Percentiles rank a stretch among this genome's conserved stretches.
Conservation (phyloP, 2,113 vertebrate genomes). For the Labeo catla region DNA sequence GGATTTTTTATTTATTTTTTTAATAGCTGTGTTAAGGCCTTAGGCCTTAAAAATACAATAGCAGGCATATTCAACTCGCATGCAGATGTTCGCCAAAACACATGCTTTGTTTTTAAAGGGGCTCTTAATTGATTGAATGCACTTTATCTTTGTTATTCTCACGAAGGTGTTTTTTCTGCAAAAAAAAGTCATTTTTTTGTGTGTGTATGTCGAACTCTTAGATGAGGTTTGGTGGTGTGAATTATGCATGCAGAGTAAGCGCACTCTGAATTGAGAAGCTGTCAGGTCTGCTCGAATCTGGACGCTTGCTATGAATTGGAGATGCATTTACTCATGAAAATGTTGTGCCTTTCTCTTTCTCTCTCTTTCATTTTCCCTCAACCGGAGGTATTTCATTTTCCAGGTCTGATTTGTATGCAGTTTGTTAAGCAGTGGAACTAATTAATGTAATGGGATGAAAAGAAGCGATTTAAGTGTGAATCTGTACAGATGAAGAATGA, state of each 20-base stretch:
- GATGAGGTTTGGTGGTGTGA: slow-evolving; percentile 32
- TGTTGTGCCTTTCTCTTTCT: slow-evolving; percentile 53
- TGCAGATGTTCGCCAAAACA: neutral
- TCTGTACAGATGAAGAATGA: slow-evolving; percentile 48
- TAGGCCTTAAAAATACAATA: neutral
- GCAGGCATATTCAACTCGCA: neutral
- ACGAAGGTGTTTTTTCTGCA: slow-evolving; percentile 16
- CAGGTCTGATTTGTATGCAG: slow-evolving; percentile 38
- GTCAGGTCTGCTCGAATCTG: slow-evolving; percentile 47
- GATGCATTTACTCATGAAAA: slow-evolving; percentile 41
- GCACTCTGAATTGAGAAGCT: slow-evolving; percentile 29
- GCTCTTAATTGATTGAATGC: slow-evolving; percentile 41
- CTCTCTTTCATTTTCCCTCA: slow-evolving; percentile 47
- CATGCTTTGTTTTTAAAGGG: slow-evolving; percentile 8
- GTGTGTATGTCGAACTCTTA: slow-evolving; percentile 1
- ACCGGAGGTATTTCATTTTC: neutral
- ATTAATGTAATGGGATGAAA: slow-evolving; percentile 49
- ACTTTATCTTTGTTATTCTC: slow-evolving; percentile 3
- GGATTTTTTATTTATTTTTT: neutral
- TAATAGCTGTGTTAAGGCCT: neutral
- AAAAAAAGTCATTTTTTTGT: neutral
- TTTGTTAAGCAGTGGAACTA: slow-evolving; percentile 52
- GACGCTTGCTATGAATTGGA: slow-evolving; percentile 37
- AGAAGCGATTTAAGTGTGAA: slow-evolving; percentile 39
- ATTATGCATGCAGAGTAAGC: slow-evolving; percentile 48